A percentile compares a stretch with the other conserved stretches of the same genome.
Evolutionary conservation across 2,888 invertebrate genomes (phyloP).

Genomic region (Seira musarum): DNA sequence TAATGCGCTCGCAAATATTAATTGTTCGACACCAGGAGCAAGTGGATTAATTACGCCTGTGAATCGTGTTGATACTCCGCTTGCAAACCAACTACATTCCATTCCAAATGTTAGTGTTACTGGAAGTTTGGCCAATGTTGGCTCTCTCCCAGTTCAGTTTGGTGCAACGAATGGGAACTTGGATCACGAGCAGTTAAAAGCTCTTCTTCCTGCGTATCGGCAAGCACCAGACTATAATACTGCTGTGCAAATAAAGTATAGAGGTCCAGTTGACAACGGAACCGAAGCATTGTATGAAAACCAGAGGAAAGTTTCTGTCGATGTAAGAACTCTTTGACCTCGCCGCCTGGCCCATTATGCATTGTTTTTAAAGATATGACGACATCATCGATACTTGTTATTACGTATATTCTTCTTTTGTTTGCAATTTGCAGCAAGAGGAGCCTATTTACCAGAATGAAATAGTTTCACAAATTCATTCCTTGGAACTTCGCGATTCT

Average conservation of each 20-base stretch:
- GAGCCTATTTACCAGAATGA: constrained; percentile 69
- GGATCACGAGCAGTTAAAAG: constrained; percentile 40
- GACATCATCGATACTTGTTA: no score
- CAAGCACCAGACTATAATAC: constrained; percentile 97
- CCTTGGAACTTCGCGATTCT: constrained; percentile 67
- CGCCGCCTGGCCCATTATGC: no score
- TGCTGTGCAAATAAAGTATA: constrained; percentile 85
- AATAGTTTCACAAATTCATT: constrained; percentile 69
- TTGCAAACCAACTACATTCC: constrained; percentile 15
- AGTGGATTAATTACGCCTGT: constrained; percentile 13
- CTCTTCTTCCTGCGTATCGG: constrained; percentile 87
- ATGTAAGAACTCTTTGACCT: no score
- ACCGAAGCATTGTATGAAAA: constrained; percentile 57
- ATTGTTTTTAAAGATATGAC: no score
- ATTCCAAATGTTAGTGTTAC: constrained; percentile 22
- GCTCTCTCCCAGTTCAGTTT: constrained; percentile 32
- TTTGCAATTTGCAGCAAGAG: constrained; percentile 60
- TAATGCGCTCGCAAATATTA: not conserved
- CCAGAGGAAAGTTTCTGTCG: constrained; percentile 63
- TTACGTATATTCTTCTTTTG: no score
- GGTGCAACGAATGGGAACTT: constrained; percentile 10
- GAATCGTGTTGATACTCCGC: constrained; percentile 28
- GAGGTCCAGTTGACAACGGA: constrained; percentile 72
- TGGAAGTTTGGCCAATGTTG: constrained; percentile 22
- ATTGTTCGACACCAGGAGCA: constrained; percentile 1